These are phyloP conservation scores for Astur gentilis DNA, from an alignment of 2,113 vertebrate genomes.

Conservation along the genomic window DNA sequence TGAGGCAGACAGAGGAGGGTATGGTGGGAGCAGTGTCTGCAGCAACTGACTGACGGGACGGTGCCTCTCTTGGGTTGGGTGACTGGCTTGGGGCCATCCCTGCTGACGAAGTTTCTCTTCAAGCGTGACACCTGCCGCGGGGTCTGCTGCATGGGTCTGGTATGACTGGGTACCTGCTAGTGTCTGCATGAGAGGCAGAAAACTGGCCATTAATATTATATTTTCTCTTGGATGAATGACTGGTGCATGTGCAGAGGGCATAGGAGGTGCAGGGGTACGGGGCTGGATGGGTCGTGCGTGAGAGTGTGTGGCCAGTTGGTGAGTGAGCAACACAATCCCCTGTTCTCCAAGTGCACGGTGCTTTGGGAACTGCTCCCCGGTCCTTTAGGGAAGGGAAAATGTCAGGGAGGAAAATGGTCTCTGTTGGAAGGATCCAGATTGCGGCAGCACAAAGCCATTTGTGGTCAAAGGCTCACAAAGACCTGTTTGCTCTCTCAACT, in stretches of 20 bases:
- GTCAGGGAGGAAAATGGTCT: background rate
- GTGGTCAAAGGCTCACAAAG: background rate
- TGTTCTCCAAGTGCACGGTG: background rate
- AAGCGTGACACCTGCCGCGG: background rate
- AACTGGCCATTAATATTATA: fast-evolving
- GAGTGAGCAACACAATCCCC: background rate
- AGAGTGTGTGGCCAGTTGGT: fast-evolving
- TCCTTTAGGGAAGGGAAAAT: background rate
- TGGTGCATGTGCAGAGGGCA: background rate
- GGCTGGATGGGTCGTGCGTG: too few relatives aligned
- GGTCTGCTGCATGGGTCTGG: background rate
- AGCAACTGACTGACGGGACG: too few relatives aligned
- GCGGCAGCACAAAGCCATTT: background rate
- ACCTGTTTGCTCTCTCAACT: background rate
- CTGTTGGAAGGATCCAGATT: background rate
- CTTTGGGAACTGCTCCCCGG: background rate
- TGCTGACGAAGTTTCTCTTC: background rate
- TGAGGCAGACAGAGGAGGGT: background rate
- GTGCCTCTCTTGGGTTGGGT: background rate
- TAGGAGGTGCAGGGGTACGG: background rate
- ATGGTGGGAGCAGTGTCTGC: background rate
- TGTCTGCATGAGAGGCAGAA: background rate
- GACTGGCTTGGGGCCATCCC: background rate
- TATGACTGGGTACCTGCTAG: background rate
- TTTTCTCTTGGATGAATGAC: background rate